Evolutionary conservation across 2,113 vertebrate genomes (phyloP), one percentile per base, ranked within the genome.

Genomic region (Leucopsar rothschildi): DNA sequence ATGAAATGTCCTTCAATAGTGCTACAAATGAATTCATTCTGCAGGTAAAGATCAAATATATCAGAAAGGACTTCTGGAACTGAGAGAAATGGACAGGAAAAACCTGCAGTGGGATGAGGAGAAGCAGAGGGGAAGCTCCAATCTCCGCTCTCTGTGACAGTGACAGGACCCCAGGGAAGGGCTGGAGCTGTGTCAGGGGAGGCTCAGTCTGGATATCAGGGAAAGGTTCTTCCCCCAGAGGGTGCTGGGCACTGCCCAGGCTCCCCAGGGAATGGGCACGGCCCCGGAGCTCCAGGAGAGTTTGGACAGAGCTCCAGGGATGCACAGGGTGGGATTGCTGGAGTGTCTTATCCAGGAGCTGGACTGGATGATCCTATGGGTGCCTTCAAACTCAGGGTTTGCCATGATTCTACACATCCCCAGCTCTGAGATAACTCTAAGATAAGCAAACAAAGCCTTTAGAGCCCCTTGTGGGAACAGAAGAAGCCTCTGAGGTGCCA

Each of bases 11-110:
- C 80, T 98, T 97, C 13, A 70, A 96, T 33, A 91, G 94, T 0
- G 86, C 80, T 28, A 96, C 98, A 29, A 97, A 95, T 37, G 98
- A 99, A 84, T 94, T 98, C 5, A 52, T 97, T 70, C 95, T 99
- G 49, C 97, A 99, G 98, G 99, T 99, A 82, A 97, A 97, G 12
- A 49, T 57, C 37, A 86, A 69, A 27, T 61, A 44, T 19, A 80
- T 57, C 40, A 61, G 39, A 53, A 11, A 55, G 11, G 25, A n/a
- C 31, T 82, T 24, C 11, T 27, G 37, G 22, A 61, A 49, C 49
- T 61, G 42, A 53, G 64, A 65, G 35, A 73, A 71, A 37, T 23
- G 21, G 22, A 24, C 57, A 61, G 44, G 24, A 44, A 53, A 70
- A 78, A 22, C 10, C 55, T 80, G 18, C 71, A 55, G 35, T 71